Conservation (phyloP, 2,888 invertebrate genomes). For the Chrysolina oricalcia region DNA sequence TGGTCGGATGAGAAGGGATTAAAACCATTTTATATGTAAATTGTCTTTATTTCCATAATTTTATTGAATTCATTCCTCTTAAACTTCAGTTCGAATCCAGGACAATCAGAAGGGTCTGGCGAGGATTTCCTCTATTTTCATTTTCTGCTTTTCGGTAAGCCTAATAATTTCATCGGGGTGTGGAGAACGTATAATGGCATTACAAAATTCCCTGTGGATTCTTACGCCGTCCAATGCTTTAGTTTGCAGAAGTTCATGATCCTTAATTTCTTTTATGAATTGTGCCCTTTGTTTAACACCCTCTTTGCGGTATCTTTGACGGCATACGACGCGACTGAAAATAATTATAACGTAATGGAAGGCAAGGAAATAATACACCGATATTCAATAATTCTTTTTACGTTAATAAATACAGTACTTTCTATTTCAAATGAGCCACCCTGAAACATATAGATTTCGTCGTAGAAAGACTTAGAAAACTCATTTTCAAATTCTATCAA, state of each 20-base stretch:
- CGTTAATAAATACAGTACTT: too few relatives aligned
- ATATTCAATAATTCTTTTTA: too few relatives aligned
- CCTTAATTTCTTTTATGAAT: slow-evolving; percentile 77
- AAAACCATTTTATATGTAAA: slow-evolving; percentile 6
- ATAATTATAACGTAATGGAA: slow-evolving; percentile 25
- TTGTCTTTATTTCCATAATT: slow-evolving; percentile 18
- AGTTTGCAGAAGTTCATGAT: slow-evolving; percentile 77
- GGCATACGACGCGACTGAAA: slow-evolving; percentile 78
- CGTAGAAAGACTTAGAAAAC: too few relatives aligned
- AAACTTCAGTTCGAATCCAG: not conserved
- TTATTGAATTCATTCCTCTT: slow-evolving; percentile 12
- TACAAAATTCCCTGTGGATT: slow-evolving; percentile 79
- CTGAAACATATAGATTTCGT: too few relatives aligned
- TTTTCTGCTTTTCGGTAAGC: slow-evolving; percentile 63
- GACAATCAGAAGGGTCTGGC: slow-evolving; percentile 33
- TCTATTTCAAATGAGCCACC: too few relatives aligned
- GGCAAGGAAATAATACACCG: not conserved
- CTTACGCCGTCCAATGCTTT: slow-evolving; percentile 79
- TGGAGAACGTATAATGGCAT: slow-evolving; percentile 72
- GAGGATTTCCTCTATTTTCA: slow-evolving; percentile 64
- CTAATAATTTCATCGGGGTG: slow-evolving; percentile 61
- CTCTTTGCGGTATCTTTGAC: slow-evolving; percentile 76
- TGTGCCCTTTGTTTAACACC: slow-evolving; percentile 75
- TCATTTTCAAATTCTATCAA: too few relatives aligned
- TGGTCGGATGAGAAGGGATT: not conserved